Percentiles rank a stretch among this genome's conserved stretches.
Conservation (phyloP, 2,797 vertebrate genomes). For the Rallus crepitans region DNA sequence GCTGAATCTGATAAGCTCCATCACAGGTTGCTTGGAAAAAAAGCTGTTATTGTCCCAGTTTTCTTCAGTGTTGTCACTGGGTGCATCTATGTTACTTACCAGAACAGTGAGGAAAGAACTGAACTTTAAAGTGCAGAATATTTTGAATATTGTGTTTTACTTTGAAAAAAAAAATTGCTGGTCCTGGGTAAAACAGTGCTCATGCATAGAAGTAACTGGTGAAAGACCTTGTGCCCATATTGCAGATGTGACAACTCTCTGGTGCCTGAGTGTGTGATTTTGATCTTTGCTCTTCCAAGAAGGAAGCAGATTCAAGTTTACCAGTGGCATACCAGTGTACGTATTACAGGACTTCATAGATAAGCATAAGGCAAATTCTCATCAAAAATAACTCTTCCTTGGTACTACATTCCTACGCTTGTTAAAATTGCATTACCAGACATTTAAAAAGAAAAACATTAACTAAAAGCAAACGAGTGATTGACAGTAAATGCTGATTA, state of each 20-base stretch:
- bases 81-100: not conserved
- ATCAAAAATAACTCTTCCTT: not conserved
- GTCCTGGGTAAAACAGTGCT: not conserved
- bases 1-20: not conserved
- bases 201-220: not conserved
- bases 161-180: not conserved
- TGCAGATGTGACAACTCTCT: rapidly evolving
- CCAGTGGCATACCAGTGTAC: not conserved
- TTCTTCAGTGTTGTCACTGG: not conserved
- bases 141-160: not conserved
- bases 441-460: not conserved
- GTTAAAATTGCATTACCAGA: not conserved
- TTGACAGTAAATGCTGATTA: not conserved
- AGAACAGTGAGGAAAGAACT: not conserved
- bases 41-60: not conserved
- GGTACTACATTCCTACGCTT: not conserved
- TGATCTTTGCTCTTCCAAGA: not conserved
- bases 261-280: not conserved
- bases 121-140: not conserved
- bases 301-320: not conserved
- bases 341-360: not conserved
- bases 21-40: not conserved
- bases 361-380: not conserved
- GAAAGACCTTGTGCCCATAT: not conserved
- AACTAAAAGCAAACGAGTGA: not conserved